phyloP scores from a whole-genome alignment of 2,888 invertebrate species.

The Lampropteryx suffumata region DNA sequence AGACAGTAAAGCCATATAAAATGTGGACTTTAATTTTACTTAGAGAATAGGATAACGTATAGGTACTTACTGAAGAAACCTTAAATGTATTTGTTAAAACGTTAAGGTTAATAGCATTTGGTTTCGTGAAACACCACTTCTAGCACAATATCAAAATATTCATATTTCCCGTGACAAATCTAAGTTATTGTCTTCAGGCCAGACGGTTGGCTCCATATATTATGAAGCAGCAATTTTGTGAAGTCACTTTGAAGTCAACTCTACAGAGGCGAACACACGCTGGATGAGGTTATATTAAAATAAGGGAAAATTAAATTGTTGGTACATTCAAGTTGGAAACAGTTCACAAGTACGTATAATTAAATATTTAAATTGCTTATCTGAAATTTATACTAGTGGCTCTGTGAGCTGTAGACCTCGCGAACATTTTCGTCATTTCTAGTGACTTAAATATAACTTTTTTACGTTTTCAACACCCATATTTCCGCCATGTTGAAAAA shows the following conservation, averaged over 20 bases:
- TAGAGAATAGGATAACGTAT: neutral
- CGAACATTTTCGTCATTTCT: no score
- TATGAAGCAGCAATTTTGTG: slow-evolving; percentile 21
- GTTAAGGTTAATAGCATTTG: neutral
- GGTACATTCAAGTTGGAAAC: neutral
- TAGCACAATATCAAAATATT: slow-evolving; percentile 15
- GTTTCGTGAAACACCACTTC: neutral
- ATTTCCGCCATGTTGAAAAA: no score
- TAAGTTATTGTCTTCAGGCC: slow-evolving; percentile 26
- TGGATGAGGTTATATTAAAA: slow-evolving; percentile 17
- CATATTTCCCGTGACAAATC: slow-evolving; percentile 19
- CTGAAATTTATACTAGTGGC: no score
- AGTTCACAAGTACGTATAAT: no score
- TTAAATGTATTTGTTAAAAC: no score
- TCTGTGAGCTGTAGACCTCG: no score
- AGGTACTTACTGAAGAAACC: neutral
- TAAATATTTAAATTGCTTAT: no score
- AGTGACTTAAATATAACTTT: no score
- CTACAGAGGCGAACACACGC: slow-evolving; percentile 8
- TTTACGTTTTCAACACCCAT: no score
- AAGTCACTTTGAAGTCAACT: slow-evolving; percentile 19
- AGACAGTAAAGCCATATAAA: slow-evolving; percentile 2
- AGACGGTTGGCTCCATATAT: slow-evolving; percentile 26
- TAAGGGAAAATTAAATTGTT: slow-evolving; percentile 17
- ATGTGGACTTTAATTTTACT: neutral